Conservation (phyloP, 2,888 invertebrate species). For the Sinopyrophorus schimmeli region DNA sequence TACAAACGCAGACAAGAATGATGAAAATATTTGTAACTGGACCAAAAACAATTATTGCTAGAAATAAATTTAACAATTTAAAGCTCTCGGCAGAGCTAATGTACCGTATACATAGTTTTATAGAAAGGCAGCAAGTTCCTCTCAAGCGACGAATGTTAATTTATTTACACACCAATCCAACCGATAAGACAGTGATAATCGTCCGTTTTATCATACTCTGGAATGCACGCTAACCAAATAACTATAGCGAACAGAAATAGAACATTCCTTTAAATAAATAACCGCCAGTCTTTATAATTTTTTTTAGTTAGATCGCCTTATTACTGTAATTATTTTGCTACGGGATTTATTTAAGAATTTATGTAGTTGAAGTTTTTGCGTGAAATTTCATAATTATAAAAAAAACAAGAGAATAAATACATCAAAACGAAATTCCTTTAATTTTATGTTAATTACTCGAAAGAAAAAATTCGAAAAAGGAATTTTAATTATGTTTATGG, state of each 20-base stretch:
- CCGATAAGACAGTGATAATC: too few species aligned
- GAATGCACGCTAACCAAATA: background rate
- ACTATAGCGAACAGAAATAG: constrained; percentile 4
- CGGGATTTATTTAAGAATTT: background rate
- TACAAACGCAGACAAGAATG: too few species aligned
- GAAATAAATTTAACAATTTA: too few species aligned
- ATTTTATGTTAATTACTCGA: constrained; percentile 19
- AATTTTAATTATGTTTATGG: constrained; percentile 19
- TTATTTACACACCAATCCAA: too few species aligned
- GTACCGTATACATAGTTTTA: too few species aligned
- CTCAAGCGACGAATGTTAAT: too few species aligned
- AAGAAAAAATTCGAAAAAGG: constrained; percentile 15
- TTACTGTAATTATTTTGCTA: background rate
- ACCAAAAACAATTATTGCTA: too few species aligned
- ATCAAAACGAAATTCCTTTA: constrained; percentile 17
- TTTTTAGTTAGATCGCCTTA: constrained; percentile 1
- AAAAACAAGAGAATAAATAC: constrained; percentile 14
- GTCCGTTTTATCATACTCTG: constrained; percentile 1
- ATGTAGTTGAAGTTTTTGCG: background rate
- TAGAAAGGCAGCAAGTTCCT: too few species aligned
- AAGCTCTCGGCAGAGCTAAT: too few species aligned
- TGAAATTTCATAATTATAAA: background rate
- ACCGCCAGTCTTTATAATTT: constrained; percentile 2
- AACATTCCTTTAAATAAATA: background rate
- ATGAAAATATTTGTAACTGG: too few species aligned